phyloP scores from a whole-genome alignment of 2,113 vertebrate genomes.

The Panthera tigris region DNA sequence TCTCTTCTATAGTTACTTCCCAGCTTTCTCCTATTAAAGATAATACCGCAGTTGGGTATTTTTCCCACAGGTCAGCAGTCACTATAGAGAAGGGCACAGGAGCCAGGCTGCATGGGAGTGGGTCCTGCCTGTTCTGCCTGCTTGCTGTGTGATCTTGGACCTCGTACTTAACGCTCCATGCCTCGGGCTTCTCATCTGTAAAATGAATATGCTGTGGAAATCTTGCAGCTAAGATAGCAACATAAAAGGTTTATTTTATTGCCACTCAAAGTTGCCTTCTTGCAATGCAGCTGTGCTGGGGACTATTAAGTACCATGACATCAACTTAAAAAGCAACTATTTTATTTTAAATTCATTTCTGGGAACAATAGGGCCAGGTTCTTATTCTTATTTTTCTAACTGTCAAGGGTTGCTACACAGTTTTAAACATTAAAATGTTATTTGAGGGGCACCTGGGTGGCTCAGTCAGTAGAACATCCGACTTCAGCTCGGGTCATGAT shows the following conservation, averaged over 20 bases:
- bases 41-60: not conserved
- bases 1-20: not conserved
- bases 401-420: conserved; percentile 55
- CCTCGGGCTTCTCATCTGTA: not conserved
- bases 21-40: not conserved
- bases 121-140: not conserved
- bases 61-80: not conserved
- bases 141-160: not conserved
- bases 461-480: too few relatives aligned
- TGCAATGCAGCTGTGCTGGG: not conserved
- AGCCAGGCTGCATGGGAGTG: not conserved
- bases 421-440: conserved; percentile 53
- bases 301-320: conserved; percentile 42
- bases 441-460: not conserved
- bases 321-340: conserved; percentile 22
- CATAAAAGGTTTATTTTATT: not conserved
- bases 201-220: conserved; percentile 27
- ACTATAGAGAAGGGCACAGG: not conserved
- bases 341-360: conserved; percentile 36
- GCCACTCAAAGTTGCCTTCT: conserved; percentile 17
- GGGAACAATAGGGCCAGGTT: conserved; percentile 43
- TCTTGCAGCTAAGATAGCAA: not conserved
- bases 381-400: conserved; percentile 56
- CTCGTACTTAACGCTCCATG: not conserved
- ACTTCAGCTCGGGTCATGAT: too few relatives aligned